Conservation (phyloP, 1,140 invertebrate species). For the Papilio aristodemus region DNA sequence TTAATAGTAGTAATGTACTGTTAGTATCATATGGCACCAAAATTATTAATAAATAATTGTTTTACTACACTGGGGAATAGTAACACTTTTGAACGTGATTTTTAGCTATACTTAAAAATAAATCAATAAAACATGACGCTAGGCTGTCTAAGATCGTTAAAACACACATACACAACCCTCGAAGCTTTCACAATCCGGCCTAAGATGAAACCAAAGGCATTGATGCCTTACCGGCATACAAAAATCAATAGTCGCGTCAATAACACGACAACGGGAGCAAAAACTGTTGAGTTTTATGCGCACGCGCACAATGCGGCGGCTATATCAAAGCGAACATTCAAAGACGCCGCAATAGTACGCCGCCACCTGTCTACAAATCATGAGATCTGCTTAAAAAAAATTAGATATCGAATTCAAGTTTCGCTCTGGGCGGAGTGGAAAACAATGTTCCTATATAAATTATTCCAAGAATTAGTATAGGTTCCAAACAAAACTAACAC, state of each 20-base stretch:
- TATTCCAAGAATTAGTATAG: neutral
- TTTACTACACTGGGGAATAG: constrained; percentile 8
- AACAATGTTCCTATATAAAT: neutral
- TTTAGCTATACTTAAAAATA: neutral
- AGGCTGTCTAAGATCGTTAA: neutral
- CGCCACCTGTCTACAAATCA: constrained; percentile 76
- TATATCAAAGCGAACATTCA: constrained; percentile 56
- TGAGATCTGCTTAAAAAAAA: constrained; percentile 59
- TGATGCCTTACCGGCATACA: constrained; percentile 47
- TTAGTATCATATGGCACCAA: no score
- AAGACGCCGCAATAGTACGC: constrained; percentile 56
- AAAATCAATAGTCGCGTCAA: constrained; percentile 62
- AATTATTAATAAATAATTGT: no score
- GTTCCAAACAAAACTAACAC: neutral
- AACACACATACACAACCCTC: neutral
- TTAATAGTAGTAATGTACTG: no score
- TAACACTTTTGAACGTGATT: neutral
- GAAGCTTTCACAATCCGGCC: constrained; percentile 28
- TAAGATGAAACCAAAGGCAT: constrained; percentile 46
- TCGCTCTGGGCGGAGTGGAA: neutral
- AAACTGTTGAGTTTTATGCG: constrained; percentile 52
- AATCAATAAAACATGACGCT: constrained; percentile 1
- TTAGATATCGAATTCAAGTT: constrained; percentile 40
- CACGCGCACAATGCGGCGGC: constrained; percentile 67
- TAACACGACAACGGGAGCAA: constrained; percentile 57